Conservation (phyloP, 2,888 invertebrate species). For the Drosophila nigricruria region DNA sequence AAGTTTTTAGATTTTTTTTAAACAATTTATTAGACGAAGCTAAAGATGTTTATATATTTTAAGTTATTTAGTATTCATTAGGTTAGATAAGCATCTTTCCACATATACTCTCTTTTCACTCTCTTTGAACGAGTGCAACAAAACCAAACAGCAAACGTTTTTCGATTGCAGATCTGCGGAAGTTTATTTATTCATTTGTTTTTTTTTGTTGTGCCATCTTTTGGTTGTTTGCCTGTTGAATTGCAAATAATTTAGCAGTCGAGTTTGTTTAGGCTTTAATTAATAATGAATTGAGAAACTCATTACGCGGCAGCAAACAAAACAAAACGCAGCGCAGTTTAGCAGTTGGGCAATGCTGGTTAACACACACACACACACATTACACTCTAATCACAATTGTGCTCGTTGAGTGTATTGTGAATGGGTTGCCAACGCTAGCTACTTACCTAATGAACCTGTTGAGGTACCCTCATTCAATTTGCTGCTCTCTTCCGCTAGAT, state of each 20-base stretch:
- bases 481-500: constrained; percentile 13
- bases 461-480: constrained; percentile 55
- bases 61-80: too few relatives aligned
- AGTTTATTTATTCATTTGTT: constrained; percentile 29
- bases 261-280: constrained; percentile 78
- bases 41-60: too few relatives aligned
- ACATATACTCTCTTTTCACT: background rate
- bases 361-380: background rate
- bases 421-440: constrained; percentile 51
- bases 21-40: too few relatives aligned
- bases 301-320: constrained; percentile 77
- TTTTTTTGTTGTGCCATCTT: background rate
- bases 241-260: constrained; percentile 75
- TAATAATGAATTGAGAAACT: constrained; percentile 80
- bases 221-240: constrained; percentile 60
- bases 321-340: constrained; percentile 16
- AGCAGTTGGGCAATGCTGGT: background rate
- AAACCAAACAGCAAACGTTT: constrained; percentile 62
- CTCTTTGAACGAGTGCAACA: background rate
- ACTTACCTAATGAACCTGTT: constrained; percentile 79
- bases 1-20: too few relatives aligned
- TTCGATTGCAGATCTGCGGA: constrained; percentile 27
- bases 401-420: constrained; percentile 12
- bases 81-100: too few relatives aligned
- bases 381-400: constrained; percentile 64